A percentile compares a stretch with the other conserved stretches of the same genome.
Evolutionary conservation across 2,113 vertebrate genomes (phyloP).

Genomic region (Isurus oxyrinchus): DNA sequence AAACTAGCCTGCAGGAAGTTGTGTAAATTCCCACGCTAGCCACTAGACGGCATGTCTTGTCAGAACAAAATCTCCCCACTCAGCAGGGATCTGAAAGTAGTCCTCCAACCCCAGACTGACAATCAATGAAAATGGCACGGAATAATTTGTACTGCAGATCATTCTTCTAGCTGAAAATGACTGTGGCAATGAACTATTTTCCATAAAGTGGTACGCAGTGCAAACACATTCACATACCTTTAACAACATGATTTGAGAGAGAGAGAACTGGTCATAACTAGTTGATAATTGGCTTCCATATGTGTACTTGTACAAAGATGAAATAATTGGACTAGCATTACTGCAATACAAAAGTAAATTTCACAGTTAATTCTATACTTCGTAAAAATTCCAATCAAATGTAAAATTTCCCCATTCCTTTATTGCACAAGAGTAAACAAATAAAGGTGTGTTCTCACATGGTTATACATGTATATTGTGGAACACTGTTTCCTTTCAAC

Average conservation of each 20-base stretch:
- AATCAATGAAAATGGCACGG: not conserved
- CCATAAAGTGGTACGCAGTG: not conserved
- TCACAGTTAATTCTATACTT: not conserved
- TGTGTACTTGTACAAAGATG: not conserved
- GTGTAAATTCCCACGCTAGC: not conserved
- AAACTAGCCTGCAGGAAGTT: not conserved
- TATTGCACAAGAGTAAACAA: conserved; percentile 11
- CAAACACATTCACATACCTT: conserved; percentile 3
- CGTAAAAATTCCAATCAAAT: not conserved
- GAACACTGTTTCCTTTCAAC: not conserved
- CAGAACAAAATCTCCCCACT: not conserved
- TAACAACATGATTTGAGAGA: not conserved
- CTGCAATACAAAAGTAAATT: not conserved
- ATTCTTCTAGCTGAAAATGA: not conserved
- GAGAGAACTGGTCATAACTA: not conserved
- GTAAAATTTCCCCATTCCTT: not conserved
- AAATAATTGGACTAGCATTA: conserved; percentile 20
- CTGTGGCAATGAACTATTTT: not conserved
- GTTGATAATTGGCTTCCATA: conserved; percentile 1
- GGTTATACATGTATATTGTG: not conserved
- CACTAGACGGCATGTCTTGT: conserved; percentile 2
- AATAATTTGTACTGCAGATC: not conserved
- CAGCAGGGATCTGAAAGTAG: not conserved
- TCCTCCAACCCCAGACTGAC: not conserved
- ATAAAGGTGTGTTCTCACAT: conserved; percentile 9